phyloP scores from a whole-genome alignment of 2,888 invertebrate genomes.

The Philonicus albiceps region DNA sequence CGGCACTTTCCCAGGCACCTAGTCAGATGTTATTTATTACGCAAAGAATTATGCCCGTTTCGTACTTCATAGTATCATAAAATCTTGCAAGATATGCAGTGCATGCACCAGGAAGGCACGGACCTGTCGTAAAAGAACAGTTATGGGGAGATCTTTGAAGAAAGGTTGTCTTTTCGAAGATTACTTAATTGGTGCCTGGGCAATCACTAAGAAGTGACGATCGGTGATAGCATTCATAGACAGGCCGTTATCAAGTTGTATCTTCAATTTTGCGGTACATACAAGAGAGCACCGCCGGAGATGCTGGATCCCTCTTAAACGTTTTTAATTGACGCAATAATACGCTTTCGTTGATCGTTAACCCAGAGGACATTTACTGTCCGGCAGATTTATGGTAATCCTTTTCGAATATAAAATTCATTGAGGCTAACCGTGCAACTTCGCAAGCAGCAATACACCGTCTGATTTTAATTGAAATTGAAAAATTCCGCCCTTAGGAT shows the following conservation, averaged over 20 bases:
- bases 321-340: neutral
- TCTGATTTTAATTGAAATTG: neutral
- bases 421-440: neutral
- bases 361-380: neutral
- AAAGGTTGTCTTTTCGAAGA: neutral
- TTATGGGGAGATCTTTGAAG: neutral
- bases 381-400: neutral
- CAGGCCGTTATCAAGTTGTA: neutral
- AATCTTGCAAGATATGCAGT: neutral
- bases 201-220: neutral
- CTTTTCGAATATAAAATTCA: neutral
- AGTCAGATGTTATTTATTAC: neutral
- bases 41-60: neutral
- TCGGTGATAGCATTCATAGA: neutral
- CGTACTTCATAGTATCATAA: neutral
- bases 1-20: neutral
- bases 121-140: constrained; percentile 21
- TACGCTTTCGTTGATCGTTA: neutral
- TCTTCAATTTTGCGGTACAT: neutral
- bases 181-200: neutral
- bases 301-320: neutral
- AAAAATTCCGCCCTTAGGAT: neutral
- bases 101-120: neutral
- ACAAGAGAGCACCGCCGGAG: neutral
- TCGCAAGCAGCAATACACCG: neutral